Conservation (phyloP, 2,113 vertebrate genomes). For the Narcine bancroftii region DNA sequence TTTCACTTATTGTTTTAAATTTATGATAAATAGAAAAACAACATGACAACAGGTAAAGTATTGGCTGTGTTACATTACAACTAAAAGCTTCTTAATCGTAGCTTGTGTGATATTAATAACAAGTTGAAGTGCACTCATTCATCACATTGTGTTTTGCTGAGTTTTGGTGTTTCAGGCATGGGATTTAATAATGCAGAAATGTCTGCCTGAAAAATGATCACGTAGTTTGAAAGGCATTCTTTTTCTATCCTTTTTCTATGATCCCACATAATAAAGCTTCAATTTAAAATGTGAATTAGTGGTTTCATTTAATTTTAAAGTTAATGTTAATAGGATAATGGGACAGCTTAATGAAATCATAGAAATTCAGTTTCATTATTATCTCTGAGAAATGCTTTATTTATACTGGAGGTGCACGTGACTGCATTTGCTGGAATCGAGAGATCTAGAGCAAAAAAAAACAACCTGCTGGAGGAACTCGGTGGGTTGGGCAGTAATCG, state of each 20-base stretch:
- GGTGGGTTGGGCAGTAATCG: too few relatives aligned
- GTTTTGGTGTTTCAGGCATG: background rate
- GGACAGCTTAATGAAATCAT: background rate
- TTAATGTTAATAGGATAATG: background rate
- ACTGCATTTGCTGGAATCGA: too few relatives aligned
- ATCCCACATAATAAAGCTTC: background rate
- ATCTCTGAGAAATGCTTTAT: too few relatives aligned
- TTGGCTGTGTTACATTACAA: background rate
- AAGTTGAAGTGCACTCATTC: background rate
- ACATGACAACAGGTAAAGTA: background rate
- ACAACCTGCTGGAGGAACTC: too few relatives aligned
- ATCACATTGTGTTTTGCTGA: background rate
- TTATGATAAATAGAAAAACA: background rate
- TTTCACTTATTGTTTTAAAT: background rate
- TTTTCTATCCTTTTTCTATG: background rate
- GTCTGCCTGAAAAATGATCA: background rate
- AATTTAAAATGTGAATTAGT: background rate
- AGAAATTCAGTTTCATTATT: too few relatives aligned
- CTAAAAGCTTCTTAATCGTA: background rate
- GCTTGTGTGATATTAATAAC: background rate
- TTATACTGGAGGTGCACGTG: too few relatives aligned
- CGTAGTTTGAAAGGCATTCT: background rate
- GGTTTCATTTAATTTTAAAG: background rate
- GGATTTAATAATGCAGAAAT: background rate
- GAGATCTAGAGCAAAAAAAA: too few relatives aligned